These are phyloP conservation scores for Leucophenga varia DNA, from an alignment of 1,140 invertebrate genomes.

Conservation along the genomic window DNA sequence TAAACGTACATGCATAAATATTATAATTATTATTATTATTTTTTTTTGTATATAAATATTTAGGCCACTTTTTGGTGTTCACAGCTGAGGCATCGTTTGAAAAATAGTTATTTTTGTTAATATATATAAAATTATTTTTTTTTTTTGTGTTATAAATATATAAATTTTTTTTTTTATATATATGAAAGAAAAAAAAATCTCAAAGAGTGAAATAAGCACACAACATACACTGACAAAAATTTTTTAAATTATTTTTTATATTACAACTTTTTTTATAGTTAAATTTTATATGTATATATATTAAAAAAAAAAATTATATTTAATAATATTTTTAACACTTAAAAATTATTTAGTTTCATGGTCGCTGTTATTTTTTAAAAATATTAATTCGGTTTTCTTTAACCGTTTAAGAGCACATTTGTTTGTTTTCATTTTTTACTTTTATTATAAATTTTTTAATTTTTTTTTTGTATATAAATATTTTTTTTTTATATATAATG, in stretches of 20 bases:
- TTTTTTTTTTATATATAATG: too few relatives aligned
- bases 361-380: slow-evolving; percentile 9
- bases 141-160: slow-evolving; percentile 26
- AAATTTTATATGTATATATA: too few relatives aligned
- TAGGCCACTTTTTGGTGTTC: slow-evolving; percentile 53
- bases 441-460: background rate
- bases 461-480: slow-evolving; percentile 14
- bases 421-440: slow-evolving; percentile 17
- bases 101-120: slow-evolving; percentile 21
- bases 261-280: too few relatives aligned
- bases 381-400: too few relatives aligned
- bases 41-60: slow-evolving; percentile 1
- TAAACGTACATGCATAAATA: too few relatives aligned
- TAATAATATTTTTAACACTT: too few relatives aligned
- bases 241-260: too few relatives aligned
- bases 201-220: too few relatives aligned
- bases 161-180: slow-evolving; percentile 24
- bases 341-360: too few relatives aligned
- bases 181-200: too few relatives aligned
- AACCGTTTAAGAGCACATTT: slow-evolving; percentile 15
- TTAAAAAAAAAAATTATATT: too few relatives aligned
- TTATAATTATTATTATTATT: too few relatives aligned
- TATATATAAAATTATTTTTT: slow-evolving; percentile 24
- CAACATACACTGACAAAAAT: slow-evolving; percentile 5
- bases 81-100: slow-evolving; percentile 39